These are phyloP conservation scores for Siniperca chuatsi DNA, from an alignment of 2,113 vertebrate genomes.

Conservation along the genomic window DNA sequence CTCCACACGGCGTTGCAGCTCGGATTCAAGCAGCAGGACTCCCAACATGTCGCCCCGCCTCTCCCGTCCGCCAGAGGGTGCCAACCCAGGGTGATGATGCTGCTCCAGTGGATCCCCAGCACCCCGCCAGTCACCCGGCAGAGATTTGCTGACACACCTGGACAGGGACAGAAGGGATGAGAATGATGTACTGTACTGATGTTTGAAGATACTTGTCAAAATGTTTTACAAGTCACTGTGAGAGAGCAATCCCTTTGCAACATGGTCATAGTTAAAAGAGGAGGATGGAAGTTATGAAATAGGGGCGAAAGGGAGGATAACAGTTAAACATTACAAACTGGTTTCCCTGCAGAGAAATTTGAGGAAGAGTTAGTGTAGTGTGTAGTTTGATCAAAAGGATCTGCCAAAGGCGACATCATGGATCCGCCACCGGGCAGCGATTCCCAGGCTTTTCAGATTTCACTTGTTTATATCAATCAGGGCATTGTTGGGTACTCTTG, in stretches of 20 bases:
- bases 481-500: conserved; percentile 41
- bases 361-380: neutral
- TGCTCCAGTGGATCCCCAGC: conserved; percentile 84
- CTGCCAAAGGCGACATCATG: neutral
- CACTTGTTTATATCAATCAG: conserved; percentile 25
- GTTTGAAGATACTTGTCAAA: neutral
- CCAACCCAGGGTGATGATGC: conserved; percentile 80
- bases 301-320: neutral
- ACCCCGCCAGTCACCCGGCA: conserved; percentile 84
- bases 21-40: conserved; percentile 82
- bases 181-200: neutral
- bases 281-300: neutral
- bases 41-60: conserved; percentile 80
- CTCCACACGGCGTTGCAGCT: conserved; percentile 83
- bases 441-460: conserved; percentile 24
- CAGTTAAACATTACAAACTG: neutral
- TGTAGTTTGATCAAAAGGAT: conserved; percentile 13
- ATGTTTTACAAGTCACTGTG: neutral
- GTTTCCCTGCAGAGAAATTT: neutral
- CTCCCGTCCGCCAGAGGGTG: conserved; percentile 74
- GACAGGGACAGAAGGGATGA: neutral
- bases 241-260: neutral
- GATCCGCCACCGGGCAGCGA: neutral
- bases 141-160: conserved; percentile 72
- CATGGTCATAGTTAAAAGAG: neutral